Conservation (phyloP, 1,140 invertebrate species). For the Brachionus sp. region DNA sequence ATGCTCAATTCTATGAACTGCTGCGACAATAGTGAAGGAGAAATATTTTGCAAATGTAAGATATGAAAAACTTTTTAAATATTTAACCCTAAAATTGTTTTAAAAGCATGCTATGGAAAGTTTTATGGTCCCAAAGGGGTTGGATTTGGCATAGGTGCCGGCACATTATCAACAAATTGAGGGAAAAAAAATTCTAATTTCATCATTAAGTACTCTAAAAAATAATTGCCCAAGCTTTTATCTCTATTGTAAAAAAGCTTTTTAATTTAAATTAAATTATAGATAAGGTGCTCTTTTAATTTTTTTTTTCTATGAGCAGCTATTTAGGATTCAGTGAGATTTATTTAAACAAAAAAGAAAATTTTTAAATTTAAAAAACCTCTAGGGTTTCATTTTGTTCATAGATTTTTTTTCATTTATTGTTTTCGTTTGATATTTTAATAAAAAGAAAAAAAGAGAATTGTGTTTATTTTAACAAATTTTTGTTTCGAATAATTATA, state of each 20-base stretch:
- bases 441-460: background rate
- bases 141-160: conserved; percentile 72
- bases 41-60: conserved; percentile 39
- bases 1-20: conserved; percentile 41
- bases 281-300: background rate
- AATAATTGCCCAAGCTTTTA: background rate
- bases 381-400: conserved; percentile 6
- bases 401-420: background rate
- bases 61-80: background rate
- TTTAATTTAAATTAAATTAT: background rate
- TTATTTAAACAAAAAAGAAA: background rate
- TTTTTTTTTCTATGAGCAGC: background rate
- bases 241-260: background rate
- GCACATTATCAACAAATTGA: conserved; percentile 31
- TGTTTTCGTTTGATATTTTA: background rate
- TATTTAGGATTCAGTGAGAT: background rate
- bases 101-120: conserved; percentile 73
- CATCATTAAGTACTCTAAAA: background rate
- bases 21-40: conserved; percentile 42
- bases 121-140: conserved; percentile 90
- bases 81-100: background rate
- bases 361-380: background rate
- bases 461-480: background rate
- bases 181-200: background rate
- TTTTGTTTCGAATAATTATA: background rate